These are phyloP conservation scores for Dendroctonus ponderosae DNA, from an alignment of 1,140 invertebrate species.

Conservation along the genomic window DNA sequence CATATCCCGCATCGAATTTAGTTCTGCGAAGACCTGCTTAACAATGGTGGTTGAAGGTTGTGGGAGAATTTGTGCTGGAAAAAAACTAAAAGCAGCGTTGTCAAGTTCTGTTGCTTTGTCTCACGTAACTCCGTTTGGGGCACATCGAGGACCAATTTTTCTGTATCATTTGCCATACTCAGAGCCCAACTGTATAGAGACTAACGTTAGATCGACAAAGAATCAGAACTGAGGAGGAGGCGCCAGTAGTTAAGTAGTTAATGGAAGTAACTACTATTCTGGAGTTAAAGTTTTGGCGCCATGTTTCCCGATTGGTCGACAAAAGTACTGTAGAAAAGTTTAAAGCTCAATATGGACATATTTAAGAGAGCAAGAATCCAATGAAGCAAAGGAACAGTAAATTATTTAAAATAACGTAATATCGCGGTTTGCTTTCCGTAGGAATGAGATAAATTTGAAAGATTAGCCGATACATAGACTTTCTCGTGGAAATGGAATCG, in stretches of 20 bases:
- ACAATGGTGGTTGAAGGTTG: constrained; percentile 33
- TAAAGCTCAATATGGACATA: too few relatives aligned
- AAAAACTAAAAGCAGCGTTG: constrained; percentile 6
- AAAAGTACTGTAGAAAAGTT: too few relatives aligned
- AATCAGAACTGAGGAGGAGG: background rate
- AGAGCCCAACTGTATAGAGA: too few relatives aligned
- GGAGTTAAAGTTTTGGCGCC: background rate
- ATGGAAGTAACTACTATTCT: background rate
- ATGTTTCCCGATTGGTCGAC: too few relatives aligned
- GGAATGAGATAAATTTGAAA: constrained; percentile 24
- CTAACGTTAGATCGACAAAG: too few relatives aligned
- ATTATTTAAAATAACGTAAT: too few relatives aligned
- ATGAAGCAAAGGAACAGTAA: too few relatives aligned
- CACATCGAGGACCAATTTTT: too few relatives aligned
- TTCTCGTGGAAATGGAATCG: constrained; percentile 33
- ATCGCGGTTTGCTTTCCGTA: background rate
- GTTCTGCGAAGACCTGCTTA: constrained; percentile 30
- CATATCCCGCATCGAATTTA: constrained; percentile 27
- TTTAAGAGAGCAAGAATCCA: too few relatives aligned
- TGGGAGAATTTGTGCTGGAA: constrained; percentile 14
- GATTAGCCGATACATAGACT: constrained; percentile 26
- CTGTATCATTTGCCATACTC: too few relatives aligned
- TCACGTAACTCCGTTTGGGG: background rate
- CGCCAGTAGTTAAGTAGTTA: background rate
- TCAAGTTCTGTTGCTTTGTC: constrained; percentile 10